Evolutionary conservation across 23 tunicate species (phyloP), one percentile per base, ranked within the genome.

Genomic region (Clavelina lepadiformis): DNA sequence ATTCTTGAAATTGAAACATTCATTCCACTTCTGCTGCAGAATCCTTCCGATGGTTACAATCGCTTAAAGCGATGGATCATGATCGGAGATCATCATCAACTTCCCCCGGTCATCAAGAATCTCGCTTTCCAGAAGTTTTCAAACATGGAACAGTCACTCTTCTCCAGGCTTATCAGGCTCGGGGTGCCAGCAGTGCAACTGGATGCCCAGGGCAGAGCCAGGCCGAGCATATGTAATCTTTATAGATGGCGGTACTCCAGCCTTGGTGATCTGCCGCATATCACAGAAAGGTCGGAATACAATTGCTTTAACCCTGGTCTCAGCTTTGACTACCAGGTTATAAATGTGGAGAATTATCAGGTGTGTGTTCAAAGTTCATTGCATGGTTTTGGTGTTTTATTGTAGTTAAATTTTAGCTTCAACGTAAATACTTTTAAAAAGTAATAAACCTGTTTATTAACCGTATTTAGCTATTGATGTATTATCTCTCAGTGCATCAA

Each of bases 81-180:
- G 99, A 94, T 94, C 47, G 99, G 99, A 13, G 99, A 94, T 51
- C 99, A 94, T 46, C 95, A 94, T 38, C 99, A 94, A 62, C 50
- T 94, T 2, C 99, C 99, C 31, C 99, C 99, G 1, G 99, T 94
- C 27, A 73, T 94, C 18, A 82, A 94, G 45, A 94, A 94, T 46
- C 81, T 80, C 23, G 99, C 99, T 15, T 94, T 94, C 59, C 99
- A 94, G 51, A 86, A 86, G 75, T 86, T 86, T 52, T 94, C 96
- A 23, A 94, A 94, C 88, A 94, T 94, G 99, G 99, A 94, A 68
- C 99, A 94, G 72, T 94, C 99, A 13, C 75, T 94, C 46, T 94
- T 94, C 51, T 37, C 99, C 7, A 64, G 99, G 2, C 67, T 94
- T 28, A 95, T 94, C 22, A 63, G 99, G 5, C 67, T 94, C 13